Evolutionary conservation across 2,888 invertebrate genomes (phyloP).

Genomic region (Lycaena phlaeas): DNA sequence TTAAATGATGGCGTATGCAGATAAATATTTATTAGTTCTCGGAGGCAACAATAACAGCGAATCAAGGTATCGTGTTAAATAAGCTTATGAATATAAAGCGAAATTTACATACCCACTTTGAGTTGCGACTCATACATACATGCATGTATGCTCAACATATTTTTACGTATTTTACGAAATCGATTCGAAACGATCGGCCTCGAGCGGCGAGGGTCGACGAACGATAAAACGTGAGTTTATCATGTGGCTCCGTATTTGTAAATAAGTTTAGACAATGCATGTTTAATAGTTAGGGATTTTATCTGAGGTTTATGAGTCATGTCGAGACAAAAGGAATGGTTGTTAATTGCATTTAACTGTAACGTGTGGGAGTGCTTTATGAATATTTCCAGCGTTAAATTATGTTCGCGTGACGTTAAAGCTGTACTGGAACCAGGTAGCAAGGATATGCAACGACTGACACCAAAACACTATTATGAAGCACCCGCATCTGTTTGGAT

Average conservation of each 20-base stretch:
- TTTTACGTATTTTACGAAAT: slow-evolving; percentile 28
- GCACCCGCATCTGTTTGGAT: too few relatives aligned
- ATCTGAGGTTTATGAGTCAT: slow-evolving; percentile 17
- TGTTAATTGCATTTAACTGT: too few relatives aligned
- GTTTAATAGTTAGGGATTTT: slow-evolving; percentile 18
- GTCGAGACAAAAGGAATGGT: too few relatives aligned
- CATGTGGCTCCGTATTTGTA: slow-evolving; percentile 37
- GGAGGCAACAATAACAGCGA: slow-evolving; percentile 41
- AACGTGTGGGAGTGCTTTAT: too few relatives aligned
- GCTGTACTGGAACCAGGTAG: too few relatives aligned
- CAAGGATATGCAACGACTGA: too few relatives aligned
- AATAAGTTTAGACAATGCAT: slow-evolving; percentile 41
- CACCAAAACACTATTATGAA: too few relatives aligned
- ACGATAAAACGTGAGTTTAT: slow-evolving; percentile 49
- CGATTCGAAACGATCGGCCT: slow-evolving; percentile 21
- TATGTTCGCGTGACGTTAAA: too few relatives aligned
- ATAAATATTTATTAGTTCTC: slow-evolving; percentile 58
- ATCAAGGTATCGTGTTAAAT: slow-evolving; percentile 34
- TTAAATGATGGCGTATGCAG: slow-evolving; percentile 27
- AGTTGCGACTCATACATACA: slow-evolving; percentile 37
- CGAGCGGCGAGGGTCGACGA: slow-evolving; percentile 33
- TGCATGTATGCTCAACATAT: slow-evolving; percentile 26
- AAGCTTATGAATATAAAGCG: slow-evolving; percentile 53
- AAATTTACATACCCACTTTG: slow-evolving; percentile 37
- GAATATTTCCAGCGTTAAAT: too few relatives aligned